Evolutionary conservation across 2,113 vertebrate genomes (phyloP).

Genomic region (Morone chrysops): DNA sequence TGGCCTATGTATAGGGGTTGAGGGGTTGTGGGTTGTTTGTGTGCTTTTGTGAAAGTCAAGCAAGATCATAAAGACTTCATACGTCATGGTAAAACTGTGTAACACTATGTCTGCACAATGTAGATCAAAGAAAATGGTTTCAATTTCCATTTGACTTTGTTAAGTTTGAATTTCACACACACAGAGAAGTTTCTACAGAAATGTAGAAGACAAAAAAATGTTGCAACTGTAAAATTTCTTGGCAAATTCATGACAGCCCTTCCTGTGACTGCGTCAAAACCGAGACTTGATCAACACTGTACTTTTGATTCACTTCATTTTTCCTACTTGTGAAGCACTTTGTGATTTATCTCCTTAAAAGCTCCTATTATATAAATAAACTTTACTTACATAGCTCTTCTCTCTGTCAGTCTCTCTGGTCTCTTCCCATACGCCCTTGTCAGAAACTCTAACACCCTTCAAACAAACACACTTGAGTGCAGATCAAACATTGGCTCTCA

Average conservation of each 20-base stretch:
- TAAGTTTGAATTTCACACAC: background rate
- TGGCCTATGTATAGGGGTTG: background rate
- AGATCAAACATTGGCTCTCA: conserved; percentile 70
- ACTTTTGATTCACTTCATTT: background rate
- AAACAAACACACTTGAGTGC: conserved; percentile 68
- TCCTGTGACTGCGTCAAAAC: background rate
- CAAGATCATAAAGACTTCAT: conserved; percentile 15
- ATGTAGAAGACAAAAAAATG: background rate
- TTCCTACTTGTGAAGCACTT: conserved; percentile 2
- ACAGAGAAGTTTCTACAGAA: background rate
- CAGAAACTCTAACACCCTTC: conserved; percentile 65
- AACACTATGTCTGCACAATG: background rate
- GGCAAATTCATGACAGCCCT: background rate
- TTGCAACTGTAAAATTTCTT: background rate
- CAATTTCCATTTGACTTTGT: conserved; percentile 3
- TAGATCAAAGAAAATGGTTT: background rate
- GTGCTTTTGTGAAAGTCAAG: conserved; percentile 20
- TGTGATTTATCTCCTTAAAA: conserved; percentile 3
- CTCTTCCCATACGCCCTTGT: conserved; percentile 31
- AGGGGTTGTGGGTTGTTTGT: conserved; percentile 3
- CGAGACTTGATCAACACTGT: background rate
- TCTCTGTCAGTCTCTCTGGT: conserved; percentile 1
- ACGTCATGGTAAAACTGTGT: background rate
- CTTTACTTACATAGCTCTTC: conserved; percentile 2
- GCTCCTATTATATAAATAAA: conserved; percentile 5